Evolutionary conservation across 2,888 invertebrate genomes (phyloP).

Genomic region (Leucoptera coffeella): DNA sequence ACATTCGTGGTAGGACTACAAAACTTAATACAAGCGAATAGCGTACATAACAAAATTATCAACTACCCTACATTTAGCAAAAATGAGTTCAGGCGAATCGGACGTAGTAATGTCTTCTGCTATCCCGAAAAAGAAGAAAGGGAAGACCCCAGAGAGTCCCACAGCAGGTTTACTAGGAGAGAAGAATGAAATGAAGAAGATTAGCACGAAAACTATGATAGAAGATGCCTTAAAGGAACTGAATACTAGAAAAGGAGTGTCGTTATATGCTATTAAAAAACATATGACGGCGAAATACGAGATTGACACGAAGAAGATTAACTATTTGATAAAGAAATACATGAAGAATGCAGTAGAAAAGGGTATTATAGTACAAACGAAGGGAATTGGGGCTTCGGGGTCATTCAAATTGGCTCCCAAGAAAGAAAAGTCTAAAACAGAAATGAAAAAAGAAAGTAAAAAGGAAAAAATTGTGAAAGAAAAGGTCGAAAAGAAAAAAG

Average conservation of each 20-base stretch:
- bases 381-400: slow-evolving; percentile 28
- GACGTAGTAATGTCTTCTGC: no score
- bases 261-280: slow-evolving; percentile 32
- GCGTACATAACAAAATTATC: no score
- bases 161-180: no score
- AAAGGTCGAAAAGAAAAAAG: background rate
- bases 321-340: slow-evolving; percentile 23
- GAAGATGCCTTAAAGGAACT: slow-evolving; percentile 19
- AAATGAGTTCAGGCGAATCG: no score
- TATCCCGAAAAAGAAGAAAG: no score
- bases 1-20: no score
- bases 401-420: slow-evolving; percentile 23
- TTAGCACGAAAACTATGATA: slow-evolving; percentile 25
- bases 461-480: background rate
- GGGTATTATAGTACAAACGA: slow-evolving; percentile 22
- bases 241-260: slow-evolving; percentile 26
- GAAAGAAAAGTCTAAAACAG: slow-evolving; percentile 13
- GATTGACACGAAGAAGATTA: slow-evolving; percentile 19
- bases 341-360: slow-evolving; percentile 23
- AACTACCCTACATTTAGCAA: no score
- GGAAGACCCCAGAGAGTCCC: no score
- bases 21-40: no score
- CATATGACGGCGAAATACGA: slow-evolving; percentile 19
- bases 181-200: slow-evolving; percentile 18
- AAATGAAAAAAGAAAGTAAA: slow-evolving; percentile 7